Evolutionary conservation across 2,113 vertebrate species (phyloP).

Genomic region (Ammospiza nelsoni): DNA sequence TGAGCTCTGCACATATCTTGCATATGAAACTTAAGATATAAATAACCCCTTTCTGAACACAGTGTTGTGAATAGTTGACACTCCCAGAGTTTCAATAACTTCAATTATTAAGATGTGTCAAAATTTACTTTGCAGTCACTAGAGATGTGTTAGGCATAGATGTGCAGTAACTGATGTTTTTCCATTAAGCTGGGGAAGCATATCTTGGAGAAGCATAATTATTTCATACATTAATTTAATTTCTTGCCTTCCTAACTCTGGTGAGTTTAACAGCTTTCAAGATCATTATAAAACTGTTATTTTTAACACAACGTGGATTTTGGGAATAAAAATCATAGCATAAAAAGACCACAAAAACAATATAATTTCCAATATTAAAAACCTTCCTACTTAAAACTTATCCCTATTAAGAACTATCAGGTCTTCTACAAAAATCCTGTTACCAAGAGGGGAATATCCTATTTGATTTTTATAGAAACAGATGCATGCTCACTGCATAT

Average conservation of each 20-base stretch:
- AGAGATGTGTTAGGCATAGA: background rate
- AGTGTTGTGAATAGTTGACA: background rate
- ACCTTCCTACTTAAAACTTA: background rate
- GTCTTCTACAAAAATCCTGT: background rate
- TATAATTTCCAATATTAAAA: background rate
- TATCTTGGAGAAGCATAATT: background rate
- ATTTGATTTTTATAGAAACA: constrained; percentile 11
- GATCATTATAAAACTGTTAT: background rate
- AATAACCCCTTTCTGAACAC: background rate
- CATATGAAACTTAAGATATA: background rate
- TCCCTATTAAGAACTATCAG: background rate
- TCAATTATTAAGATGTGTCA: background rate
- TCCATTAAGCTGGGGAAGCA: background rate
- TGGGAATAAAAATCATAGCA: background rate
- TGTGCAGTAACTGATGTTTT: background rate
- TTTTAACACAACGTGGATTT: background rate
- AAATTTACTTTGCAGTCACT: background rate
- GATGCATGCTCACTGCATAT: background rate
- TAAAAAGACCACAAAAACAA: background rate
- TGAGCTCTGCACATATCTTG: background rate
- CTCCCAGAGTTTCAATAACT: background rate
- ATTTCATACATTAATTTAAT: background rate
- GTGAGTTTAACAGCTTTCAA: background rate
- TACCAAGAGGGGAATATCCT: background rate
- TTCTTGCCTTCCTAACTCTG: background rate